Evolutionary conservation across 2,113 vertebrate species (phyloP).

Genomic region (Colossoma macropomum): DNA sequence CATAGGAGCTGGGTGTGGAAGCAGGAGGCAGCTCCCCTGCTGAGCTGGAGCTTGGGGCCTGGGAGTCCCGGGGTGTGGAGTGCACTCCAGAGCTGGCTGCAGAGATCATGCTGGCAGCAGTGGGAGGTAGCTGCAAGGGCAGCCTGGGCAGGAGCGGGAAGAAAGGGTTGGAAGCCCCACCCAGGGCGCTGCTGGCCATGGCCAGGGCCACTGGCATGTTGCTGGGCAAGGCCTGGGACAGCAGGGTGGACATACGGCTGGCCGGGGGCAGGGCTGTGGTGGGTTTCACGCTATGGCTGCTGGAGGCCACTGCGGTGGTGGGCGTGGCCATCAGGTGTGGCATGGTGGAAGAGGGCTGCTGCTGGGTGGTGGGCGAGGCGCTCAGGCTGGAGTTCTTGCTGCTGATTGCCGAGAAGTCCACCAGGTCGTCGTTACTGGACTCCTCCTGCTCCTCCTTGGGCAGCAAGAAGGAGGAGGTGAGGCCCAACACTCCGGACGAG

Average conservation of each 20-base stretch:
- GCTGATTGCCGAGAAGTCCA: conserved; percentile 96
- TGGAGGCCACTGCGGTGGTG: conserved; percentile 75
- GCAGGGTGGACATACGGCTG: conserved; percentile 87
- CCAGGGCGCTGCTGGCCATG: conserved; percentile 84
- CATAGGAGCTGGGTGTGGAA: conserved; percentile 80
- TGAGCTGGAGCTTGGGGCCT: conserved; percentile 80
- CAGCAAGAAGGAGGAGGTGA: conserved; percentile 84
- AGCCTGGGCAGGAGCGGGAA: conserved; percentile 90
- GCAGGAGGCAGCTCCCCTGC: conserved; percentile 72
- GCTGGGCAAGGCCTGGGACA: conserved; percentile 90
- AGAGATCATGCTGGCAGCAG: conserved; percentile 82
- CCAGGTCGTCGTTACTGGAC: conserved; percentile 96
- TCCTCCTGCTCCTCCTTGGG: conserved; percentile 96
- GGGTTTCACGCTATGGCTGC: conserved; percentile 79
- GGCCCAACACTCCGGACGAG: conserved; percentile 86
- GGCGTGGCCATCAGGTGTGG: conserved; percentile 81
- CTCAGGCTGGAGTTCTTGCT: conserved; percentile 99
- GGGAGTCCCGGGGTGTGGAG: conserved; percentile 80
- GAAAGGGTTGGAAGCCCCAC: conserved; percentile 80
- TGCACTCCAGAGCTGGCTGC: conserved; percentile 76
- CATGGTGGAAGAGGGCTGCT: conserved; percentile 78
- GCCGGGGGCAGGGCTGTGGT: conserved; percentile 76
- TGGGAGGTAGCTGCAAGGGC: conserved; percentile 82
- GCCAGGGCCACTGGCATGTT: conserved; percentile 91
- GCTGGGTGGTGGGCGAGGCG: conserved; percentile 97